Percentiles rank a stretch among this genome's conserved stretches.
phyloP scores from a whole-genome alignment of 2,797 vertebrate genomes.

The Ispidina picta region DNA sequence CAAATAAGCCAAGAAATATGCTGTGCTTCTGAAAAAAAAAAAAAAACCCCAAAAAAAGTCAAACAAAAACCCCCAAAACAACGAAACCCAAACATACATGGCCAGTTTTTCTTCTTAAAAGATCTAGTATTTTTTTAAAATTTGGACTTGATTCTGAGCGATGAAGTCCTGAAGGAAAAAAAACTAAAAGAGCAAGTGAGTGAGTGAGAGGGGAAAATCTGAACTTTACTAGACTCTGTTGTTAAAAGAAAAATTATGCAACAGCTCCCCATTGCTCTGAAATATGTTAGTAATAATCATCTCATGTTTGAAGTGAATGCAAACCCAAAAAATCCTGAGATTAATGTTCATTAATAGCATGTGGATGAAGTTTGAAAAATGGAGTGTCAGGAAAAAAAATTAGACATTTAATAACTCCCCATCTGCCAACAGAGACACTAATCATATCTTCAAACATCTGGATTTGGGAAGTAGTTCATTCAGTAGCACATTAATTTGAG shows the following conservation, averaged over 20 bases:
- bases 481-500: conserved; percentile 31
- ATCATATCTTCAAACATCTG: conserved; percentile 52
- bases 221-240: background rate
- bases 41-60: background rate
- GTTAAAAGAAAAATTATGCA: conserved; percentile 1
- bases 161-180: background rate
- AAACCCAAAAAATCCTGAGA: conserved; percentile 11
- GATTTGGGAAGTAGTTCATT: background rate
- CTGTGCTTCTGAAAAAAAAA: background rate
- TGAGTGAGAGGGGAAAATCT: background rate
- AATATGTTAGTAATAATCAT: conserved; percentile 51
- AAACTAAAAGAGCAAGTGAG: background rate
- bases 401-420: conserved; percentile 36
- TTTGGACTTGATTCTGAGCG: background rate
- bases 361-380: conserved; percentile 36
- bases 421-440: conserved; percentile 13
- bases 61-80: background rate
- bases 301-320: conserved; percentile 26
- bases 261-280: background rate
- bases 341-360: conserved; percentile 54
- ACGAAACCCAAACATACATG: background rate
- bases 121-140: background rate
- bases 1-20: background rate
- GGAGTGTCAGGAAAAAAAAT: conserved; percentile 17
- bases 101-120: background rate